Percentiles rank a stretch among this genome's conserved stretches.
These are phyloP conservation scores for Teleiodes luculella DNA, from an alignment of 2,888 invertebrate species.

Conservation along the genomic window DNA sequence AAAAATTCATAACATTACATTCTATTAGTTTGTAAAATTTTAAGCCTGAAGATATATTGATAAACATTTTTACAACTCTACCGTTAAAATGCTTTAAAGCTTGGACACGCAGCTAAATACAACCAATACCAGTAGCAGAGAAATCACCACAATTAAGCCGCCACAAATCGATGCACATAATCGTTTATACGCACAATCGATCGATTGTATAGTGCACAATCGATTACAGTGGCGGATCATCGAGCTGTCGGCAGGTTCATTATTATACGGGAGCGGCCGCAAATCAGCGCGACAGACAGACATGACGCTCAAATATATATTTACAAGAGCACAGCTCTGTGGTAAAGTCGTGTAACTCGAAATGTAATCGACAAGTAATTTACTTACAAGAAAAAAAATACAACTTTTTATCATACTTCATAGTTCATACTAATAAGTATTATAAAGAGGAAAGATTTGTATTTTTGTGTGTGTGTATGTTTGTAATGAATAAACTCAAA, in stretches of 20 bases:
- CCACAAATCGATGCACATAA: constrained; percentile 21
- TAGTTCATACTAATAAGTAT: too few relatives aligned
- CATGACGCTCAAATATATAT: constrained; percentile 55
- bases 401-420: too few relatives aligned
- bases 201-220: constrained; percentile 49
- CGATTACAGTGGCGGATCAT: constrained; percentile 52
- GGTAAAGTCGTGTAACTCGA: neutral
- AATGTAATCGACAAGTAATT: neutral
- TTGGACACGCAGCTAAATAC: neutral
- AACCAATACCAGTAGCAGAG: neutral
- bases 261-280: constrained; percentile 64
- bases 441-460: too few relatives aligned
- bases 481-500: too few relatives aligned
- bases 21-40: too few relatives aligned
- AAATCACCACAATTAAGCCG: constrained; percentile 16
- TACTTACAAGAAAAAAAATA: neutral
- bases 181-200: constrained; percentile 40
- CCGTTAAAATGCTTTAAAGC: too few relatives aligned
- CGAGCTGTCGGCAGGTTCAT: constrained; percentile 40
- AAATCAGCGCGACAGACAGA: constrained; percentile 61
- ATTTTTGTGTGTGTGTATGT: too few relatives aligned
- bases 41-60: too few relatives aligned
- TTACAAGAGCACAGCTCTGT: constrained; percentile 40
- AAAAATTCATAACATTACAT: too few relatives aligned
- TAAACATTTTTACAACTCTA: too few relatives aligned